These are phyloP conservation scores for Caretta caretta DNA, from an alignment of 2,113 vertebrate species.

Conservation along the genomic window DNA sequence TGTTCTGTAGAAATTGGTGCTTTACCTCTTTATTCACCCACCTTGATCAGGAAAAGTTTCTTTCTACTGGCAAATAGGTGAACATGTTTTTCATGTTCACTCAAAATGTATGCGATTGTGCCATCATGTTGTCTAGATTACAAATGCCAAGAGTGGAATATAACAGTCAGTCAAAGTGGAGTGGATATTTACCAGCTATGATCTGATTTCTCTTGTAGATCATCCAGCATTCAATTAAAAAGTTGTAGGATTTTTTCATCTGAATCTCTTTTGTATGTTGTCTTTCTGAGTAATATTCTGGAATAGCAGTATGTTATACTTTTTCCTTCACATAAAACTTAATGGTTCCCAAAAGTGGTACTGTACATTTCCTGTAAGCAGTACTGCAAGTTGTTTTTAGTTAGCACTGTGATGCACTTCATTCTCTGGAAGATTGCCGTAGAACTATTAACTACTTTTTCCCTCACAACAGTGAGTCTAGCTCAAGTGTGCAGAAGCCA, in stretches of 20 bases:
- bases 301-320: background rate
- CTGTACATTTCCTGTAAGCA: background rate
- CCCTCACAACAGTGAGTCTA: fast-evolving
- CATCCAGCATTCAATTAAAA: background rate
- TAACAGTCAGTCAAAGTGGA: background rate
- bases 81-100: fast-evolving
- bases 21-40: fast-evolving
- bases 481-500: background rate
- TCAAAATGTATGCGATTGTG: background rate
- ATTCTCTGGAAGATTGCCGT: background rate
- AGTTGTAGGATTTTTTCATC: background rate
- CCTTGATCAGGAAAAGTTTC: background rate
- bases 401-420: background rate
- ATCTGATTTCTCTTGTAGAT: background rate
- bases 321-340: background rate
- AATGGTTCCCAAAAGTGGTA: background rate
- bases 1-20: background rate
- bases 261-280: background rate
- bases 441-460: background rate
- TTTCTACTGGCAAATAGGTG: background rate
- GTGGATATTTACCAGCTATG: background rate
- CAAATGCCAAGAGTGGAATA: background rate
- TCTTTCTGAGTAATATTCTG: background rate
- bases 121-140: fast-evolving
- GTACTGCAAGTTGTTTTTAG: background rate